Conservation (phyloP, 2,888 invertebrate species). For the Drosophila koepferae region DNA sequence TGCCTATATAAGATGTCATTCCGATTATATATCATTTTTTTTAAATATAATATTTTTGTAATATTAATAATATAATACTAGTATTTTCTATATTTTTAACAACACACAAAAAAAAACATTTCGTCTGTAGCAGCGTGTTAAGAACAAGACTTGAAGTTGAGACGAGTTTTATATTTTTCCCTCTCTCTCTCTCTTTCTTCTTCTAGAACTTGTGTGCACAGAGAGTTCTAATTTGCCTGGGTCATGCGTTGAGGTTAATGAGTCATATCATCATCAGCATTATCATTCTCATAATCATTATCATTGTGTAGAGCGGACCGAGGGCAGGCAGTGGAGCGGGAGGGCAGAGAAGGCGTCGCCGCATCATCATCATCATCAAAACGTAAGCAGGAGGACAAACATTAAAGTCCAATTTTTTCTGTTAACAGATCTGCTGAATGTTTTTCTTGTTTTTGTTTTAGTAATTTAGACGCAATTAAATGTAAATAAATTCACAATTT, state of each 20-base stretch:
- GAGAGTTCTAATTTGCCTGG: conserved; percentile 77
- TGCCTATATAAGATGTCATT: too few relatives aligned
- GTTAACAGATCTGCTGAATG: conserved; percentile 23
- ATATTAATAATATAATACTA: background rate
- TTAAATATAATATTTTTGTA: too few relatives aligned
- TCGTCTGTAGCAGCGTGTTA: conserved; percentile 35
- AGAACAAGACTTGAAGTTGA: conserved; percentile 44
- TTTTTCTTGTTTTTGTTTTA: conserved; percentile 43
- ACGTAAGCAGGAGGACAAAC: conserved; percentile 45
- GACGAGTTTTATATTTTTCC: conserved; percentile 38
- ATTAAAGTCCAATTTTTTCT: conserved; percentile 54
- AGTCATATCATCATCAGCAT: conserved; percentile 79
- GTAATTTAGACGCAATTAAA: conserved; percentile 78
- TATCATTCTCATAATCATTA: conserved; percentile 49
- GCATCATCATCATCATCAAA: conserved; percentile 58
- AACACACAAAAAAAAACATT: background rate
- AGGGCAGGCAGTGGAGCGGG: too few relatives aligned
- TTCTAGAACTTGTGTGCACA: conserved; percentile 44
- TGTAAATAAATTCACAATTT: conserved; percentile 80
- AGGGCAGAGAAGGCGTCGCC: background rate
- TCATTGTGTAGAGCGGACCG: conserved; percentile 10
- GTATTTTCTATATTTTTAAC: background rate
- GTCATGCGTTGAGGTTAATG: conserved; percentile 80
- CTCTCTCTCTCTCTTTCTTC: background rate
- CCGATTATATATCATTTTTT: too few relatives aligned